Percentiles rank a stretch among this genome's conserved stretches.
phyloP scores from a whole-genome alignment of 2,888 invertebrate species.

The Cyrtodaria siliqua region DNA sequence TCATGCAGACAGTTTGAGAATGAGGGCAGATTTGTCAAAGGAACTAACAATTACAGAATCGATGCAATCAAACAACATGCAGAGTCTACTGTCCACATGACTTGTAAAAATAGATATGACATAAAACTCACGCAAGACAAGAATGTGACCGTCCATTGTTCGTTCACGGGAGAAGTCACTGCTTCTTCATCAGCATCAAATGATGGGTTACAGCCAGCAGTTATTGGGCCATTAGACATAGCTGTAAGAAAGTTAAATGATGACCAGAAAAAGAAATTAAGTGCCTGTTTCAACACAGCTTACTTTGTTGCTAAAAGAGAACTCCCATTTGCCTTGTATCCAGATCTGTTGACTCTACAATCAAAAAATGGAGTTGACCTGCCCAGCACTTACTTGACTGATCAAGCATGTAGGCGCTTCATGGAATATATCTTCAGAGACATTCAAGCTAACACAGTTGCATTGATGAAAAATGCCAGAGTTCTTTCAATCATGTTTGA shows the following conservation, averaged over 20 bases:
- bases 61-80: not conserved
- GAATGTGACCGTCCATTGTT: no score
- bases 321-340: conserved; percentile 41
- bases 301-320: conserved; percentile 40
- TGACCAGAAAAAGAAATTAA: conserved; percentile 3
- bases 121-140: not conserved
- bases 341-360: conserved; percentile 24
- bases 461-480: conserved; percentile 21
- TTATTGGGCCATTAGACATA: conserved; percentile 27
- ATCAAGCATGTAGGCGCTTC: conserved; percentile 49
- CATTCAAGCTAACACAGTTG: conserved; percentile 20
- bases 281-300: conserved; percentile 32
- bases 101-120: not conserved
- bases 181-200: no score
- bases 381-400: conserved; percentile 26
- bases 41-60: conserved; percentile 4
- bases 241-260: conserved; percentile 23
- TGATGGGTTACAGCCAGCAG: not conserved
- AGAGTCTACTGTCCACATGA: not conserved
- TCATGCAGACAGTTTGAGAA: not conserved
- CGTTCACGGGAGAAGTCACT: no score
- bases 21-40: not conserved
- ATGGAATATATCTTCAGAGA: conserved; percentile 42
- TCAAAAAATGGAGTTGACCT: conserved; percentile 34
- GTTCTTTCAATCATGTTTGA: conserved; percentile 52